Conservation (phyloP, 2,888 invertebrate genomes). For the Chloroclysta siterata region DNA sequence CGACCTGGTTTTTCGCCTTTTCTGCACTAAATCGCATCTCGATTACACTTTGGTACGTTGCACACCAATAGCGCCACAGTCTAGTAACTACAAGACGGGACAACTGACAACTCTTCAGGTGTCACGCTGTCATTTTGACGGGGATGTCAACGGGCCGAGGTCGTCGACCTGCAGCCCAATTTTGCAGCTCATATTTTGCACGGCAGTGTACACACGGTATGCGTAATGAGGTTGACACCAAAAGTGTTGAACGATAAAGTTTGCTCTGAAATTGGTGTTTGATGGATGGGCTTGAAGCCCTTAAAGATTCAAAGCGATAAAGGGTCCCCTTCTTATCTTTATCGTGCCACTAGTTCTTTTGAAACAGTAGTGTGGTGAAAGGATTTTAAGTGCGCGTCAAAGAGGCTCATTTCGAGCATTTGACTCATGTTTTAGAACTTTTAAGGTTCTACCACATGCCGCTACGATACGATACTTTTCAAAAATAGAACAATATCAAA, state of each 20-base stretch:
- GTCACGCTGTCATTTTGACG: constrained; percentile 34
- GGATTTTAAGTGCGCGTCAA: too few species aligned
- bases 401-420: too few species aligned
- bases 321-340: too few species aligned
- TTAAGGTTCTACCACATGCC: too few species aligned
- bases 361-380: too few species aligned
- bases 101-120: constrained; percentile 34
- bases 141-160: constrained; percentile 29
- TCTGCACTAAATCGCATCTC: constrained; percentile 55
- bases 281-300: background rate
- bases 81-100: constrained; percentile 52
- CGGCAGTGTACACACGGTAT: constrained; percentile 28
- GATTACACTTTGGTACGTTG: constrained; percentile 46
- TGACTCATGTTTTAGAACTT: too few species aligned
- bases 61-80: constrained; percentile 50
- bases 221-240: constrained; percentile 20
- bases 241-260: constrained; percentile 11
- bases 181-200: constrained; percentile 29
- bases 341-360: too few species aligned
- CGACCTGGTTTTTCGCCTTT: constrained; percentile 34
- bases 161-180: constrained; percentile 31
- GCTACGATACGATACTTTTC: too few species aligned
- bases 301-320: too few species aligned
- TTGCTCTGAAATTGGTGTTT: constrained; percentile 12
- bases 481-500: too few species aligned